Evolutionary conservation across 2,797 vertebrate genomes (phyloP).

Genomic region (Squalus acanthias): DNA sequence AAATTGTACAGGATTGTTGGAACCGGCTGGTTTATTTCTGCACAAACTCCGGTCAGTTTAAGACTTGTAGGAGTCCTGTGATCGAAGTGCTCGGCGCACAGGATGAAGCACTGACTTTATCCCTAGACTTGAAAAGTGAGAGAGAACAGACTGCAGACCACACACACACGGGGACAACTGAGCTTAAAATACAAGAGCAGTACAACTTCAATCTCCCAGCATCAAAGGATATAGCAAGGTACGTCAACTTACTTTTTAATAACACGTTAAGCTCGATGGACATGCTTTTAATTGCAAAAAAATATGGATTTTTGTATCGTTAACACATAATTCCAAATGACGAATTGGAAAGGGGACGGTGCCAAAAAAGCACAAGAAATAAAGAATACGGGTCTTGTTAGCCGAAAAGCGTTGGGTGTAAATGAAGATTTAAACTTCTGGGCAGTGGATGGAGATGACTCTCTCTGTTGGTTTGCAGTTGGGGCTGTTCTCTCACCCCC

Average conservation of each 20-base stretch:
- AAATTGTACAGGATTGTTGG: not conserved
- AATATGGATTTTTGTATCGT: not conserved
- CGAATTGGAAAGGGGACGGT: not conserved
- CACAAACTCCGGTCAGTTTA: not conserved
- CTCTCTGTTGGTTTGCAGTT: too few species aligned
- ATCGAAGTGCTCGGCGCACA: not conserved
- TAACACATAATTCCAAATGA: not conserved
- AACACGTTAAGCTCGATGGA: not conserved
- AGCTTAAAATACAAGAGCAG: not conserved
- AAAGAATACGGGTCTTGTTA: not conserved
- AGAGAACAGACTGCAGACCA: not conserved
- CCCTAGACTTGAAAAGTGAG: conserved; percentile 28
- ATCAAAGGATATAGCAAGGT: conserved; percentile 1
- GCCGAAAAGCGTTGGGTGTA: not conserved
- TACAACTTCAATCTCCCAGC: not conserved
- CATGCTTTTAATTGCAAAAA: not conserved
- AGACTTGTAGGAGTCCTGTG: not conserved
- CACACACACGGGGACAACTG: conserved; percentile 4
- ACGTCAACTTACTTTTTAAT: not conserved
- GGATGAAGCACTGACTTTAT: conserved; percentile 31
- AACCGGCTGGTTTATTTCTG: not conserved
- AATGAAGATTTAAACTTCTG: not conserved
- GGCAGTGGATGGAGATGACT: not conserved
- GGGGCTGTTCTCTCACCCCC: not conserved
- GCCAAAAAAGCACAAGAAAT: not conserved